Percentiles rank a stretch among this genome's conserved stretches.
Conservation (phyloP, 2,113 vertebrate species). For the Pogonocichla stellata region DNA sequence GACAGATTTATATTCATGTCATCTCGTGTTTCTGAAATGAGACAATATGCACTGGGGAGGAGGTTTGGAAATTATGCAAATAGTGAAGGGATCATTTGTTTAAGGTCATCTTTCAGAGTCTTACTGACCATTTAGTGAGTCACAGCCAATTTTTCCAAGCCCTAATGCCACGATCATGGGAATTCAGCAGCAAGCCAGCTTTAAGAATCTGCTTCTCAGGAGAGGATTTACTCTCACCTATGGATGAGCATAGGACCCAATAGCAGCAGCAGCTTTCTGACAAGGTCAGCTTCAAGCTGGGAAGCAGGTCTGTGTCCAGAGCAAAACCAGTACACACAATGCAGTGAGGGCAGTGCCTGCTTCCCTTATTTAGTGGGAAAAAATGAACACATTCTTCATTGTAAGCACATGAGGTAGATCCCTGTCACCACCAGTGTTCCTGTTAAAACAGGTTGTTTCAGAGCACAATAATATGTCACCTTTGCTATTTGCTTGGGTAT, state of each 20-base stretch:
- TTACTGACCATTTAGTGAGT: neutral
- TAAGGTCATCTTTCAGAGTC: neutral
- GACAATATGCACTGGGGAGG: neutral
- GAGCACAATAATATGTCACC: neutral
- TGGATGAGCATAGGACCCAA: rapidly evolving
- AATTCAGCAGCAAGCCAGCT: neutral
- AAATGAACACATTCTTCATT: neutral
- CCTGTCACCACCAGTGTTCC: neutral
- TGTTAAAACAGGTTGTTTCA: neutral
- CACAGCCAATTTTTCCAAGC: neutral
- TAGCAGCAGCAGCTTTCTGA: neutral
- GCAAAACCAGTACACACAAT: rapidly evolving
- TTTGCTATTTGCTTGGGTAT: neutral
- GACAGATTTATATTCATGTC: neutral
- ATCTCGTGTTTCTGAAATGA: neutral
- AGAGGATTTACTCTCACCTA: neutral
- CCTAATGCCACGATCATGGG: neutral
- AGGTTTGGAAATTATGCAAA: neutral
- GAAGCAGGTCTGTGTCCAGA: neutral
- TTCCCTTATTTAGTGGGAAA: neutral
- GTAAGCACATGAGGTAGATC: neutral
- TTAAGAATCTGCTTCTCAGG: neutral
- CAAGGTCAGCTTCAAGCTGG: neutral
- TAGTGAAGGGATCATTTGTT: neutral
- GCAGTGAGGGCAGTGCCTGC: neutral